Evolutionary conservation across 2,113 vertebrate species (phyloP).

Genomic region (Azemiops feae): DNA sequence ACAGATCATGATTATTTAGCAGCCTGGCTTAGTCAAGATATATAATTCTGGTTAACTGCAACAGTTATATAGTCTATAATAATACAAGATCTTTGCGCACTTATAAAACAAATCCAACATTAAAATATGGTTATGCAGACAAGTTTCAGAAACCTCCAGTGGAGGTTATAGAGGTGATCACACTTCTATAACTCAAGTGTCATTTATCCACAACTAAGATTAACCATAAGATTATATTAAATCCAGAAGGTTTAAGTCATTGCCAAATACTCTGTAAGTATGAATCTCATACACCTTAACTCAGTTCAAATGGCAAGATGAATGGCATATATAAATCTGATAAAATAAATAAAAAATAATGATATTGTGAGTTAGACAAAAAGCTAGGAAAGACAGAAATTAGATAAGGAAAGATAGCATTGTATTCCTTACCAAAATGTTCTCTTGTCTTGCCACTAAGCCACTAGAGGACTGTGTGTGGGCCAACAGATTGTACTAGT

Average conservation of each 20-base stretch:
- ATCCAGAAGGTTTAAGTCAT: background rate
- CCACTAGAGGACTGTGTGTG: background rate
- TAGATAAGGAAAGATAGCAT: background rate
- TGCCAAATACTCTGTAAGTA: background rate
- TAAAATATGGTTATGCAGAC: background rate
- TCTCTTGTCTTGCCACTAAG: background rate
- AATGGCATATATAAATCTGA: background rate
- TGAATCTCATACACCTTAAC: background rate
- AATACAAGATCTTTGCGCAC: background rate
- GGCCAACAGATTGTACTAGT: constrained; percentile 43
- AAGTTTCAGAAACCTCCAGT: background rate
- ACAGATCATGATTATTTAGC: background rate
- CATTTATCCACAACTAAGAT: background rate
- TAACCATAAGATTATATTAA: background rate
- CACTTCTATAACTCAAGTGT: background rate
- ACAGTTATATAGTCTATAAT: background rate
- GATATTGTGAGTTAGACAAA: background rate
- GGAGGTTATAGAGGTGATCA: too few species aligned
- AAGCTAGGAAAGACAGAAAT: background rate
- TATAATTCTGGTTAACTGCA: background rate
- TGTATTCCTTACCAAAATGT: background rate
- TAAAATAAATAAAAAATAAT: background rate
- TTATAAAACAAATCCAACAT: background rate
- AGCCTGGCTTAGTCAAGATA: background rate
- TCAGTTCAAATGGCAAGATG: too few species aligned